Evolutionary conservation across 2,888 invertebrate species (phyloP), one percentile per base, ranked within the genome.

Genomic region (Watsonalla cultraria): DNA sequence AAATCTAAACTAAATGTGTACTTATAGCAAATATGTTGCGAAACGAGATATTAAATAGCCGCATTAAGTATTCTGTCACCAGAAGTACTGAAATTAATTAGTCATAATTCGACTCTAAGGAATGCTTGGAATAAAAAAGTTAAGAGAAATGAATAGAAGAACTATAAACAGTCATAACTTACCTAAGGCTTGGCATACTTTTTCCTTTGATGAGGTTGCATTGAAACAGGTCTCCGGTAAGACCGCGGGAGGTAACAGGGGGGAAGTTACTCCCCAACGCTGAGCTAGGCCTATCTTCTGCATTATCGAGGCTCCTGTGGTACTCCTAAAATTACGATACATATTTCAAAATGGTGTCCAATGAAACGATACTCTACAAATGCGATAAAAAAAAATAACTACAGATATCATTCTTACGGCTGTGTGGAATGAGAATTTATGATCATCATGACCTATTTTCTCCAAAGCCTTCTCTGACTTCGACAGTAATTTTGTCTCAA

Each of bases 121-220:
- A 37, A 49, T 11, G 9, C 13, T 51, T 45, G 39, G 47, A 51
- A 49, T 6, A 54, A 54, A 57, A 48, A 47, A 52, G 49, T 54
- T 51, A 60, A 58, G 56, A 9, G 46, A 55, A 51, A 7, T 6
- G 47, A 52, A 13, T 42, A 42, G 5, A 6, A 42, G 8, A 42
- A 5, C 5, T 11, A n/a, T 13, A 46, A 24, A 24, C 24, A 24
- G 24, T 24, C 24, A n/a, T 51, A 52, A 70, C 91, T 89, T 90
- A 97, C 97, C 97, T 97, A 59, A 98, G 91, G 76, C 97, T 97
- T 5, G 98, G 98, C 97, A 98, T 97, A 91, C 98, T 98, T 89
- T 98, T 98, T 58, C 98, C 98, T 91, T 98, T 97, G 58, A 96
- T 95, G 51, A 98, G 91, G 83, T 96, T 96, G 67, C 87, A 87